These are phyloP conservation scores for Anthoscopus minutus DNA, from an alignment of 2,113 vertebrate species.

Conservation along the genomic window DNA sequence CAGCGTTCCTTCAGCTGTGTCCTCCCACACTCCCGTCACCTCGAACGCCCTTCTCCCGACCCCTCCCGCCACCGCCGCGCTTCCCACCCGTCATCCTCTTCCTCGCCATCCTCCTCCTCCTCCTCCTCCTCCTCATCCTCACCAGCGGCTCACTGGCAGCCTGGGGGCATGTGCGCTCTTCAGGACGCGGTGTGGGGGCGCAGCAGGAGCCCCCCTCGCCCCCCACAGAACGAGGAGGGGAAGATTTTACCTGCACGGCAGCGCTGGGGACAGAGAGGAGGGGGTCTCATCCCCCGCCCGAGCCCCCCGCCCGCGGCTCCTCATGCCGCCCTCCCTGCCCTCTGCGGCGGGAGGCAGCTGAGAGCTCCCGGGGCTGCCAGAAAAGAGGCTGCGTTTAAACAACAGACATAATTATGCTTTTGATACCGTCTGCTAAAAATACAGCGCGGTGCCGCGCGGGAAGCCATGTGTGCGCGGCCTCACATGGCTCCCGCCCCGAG, in stretches of 20 bases:
- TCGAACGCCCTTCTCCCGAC: background rate
- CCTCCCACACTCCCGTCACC: conserved; percentile 19
- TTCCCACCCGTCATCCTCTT: background rate
- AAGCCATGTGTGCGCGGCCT: conserved; percentile 42
- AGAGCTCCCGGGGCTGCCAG: conserved; percentile 18
- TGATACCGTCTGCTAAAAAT: conserved; percentile 53
- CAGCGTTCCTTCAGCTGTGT: background rate
- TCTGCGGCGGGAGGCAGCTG: background rate
- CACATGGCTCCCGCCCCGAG: background rate
- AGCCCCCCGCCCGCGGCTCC: background rate
- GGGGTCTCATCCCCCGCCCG: background rate
- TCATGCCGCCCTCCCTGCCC: background rate
- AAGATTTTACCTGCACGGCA: background rate
- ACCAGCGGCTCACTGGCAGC: background rate
- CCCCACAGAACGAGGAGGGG: rapidly evolving
- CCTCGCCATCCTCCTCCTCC: background rate
- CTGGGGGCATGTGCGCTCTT: background rate
- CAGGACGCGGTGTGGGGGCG: background rate
- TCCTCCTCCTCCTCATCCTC: background rate
- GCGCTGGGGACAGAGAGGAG: background rate
- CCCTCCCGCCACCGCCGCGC: background rate
- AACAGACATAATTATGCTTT: conserved; percentile 31
- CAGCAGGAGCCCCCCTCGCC: background rate
- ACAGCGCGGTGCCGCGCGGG: background rate
- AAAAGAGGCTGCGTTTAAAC: conserved; percentile 20